Percentiles rank a stretch among this genome's conserved stretches.
Conservation (phyloP, 2,113 vertebrate genomes). For the Scatophagus argus region DNA sequence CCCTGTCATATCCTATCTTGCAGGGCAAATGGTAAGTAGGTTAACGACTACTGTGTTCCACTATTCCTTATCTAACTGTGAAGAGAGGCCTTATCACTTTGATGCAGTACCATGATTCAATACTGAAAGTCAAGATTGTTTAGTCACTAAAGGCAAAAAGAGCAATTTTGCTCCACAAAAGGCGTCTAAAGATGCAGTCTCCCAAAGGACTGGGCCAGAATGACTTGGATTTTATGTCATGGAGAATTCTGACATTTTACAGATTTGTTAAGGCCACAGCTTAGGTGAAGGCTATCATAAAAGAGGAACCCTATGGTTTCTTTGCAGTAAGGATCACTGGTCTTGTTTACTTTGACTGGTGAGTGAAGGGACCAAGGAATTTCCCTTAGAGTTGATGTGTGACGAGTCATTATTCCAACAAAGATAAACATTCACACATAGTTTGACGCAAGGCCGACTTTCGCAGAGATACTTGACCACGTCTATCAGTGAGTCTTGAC, state of each 20-base stretch:
- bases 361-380: slow-evolving; percentile 10
- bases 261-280: neutral
- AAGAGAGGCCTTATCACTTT: slow-evolving; percentile 48
- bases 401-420: slow-evolving; percentile 19
- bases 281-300: neutral
- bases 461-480: slow-evolving; percentile 55
- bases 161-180: slow-evolving; percentile 58
- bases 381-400: slow-evolving; percentile 14
- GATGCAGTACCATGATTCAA: slow-evolving; percentile 57
- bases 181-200: slow-evolving; percentile 71
- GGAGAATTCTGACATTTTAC: no score
- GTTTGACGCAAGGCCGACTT: slow-evolving; percentile 46
- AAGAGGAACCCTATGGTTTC: neutral
- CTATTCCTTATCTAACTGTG: slow-evolving; percentile 31
- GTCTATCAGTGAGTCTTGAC: slow-evolving; percentile 40
- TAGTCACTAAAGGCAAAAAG: slow-evolving; percentile 36
- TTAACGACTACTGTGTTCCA: slow-evolving; percentile 58
- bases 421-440: slow-evolving; percentile 22
- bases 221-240: neutral
- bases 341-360: slow-evolving; percentile 4
- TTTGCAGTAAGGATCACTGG: neutral
- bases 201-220: slow-evolving; percentile 49
- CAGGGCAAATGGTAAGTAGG: slow-evolving; percentile 74
- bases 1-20: slow-evolving; percentile 61
- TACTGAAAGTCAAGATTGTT: slow-evolving; percentile 50